Conservation (phyloP, 2,113 vertebrate genomes). For the Gobius niger region DNA sequence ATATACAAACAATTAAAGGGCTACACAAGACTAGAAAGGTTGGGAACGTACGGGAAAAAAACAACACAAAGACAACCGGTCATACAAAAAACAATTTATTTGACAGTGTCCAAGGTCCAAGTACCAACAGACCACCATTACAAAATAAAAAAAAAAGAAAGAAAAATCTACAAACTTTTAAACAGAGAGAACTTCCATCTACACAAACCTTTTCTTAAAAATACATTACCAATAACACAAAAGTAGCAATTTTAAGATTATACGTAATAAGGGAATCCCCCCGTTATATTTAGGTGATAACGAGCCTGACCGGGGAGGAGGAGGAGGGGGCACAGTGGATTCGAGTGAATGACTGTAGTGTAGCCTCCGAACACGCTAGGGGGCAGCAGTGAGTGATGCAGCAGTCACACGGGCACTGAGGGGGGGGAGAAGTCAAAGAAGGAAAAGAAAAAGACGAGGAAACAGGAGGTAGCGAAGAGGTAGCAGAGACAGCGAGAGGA, state of each 20-base stretch:
- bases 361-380: constrained; percentile 27
- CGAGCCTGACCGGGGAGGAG: constrained; percentile 45
- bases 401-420: constrained; percentile 67
- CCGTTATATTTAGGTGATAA: constrained; percentile 53
- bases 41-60: background rate
- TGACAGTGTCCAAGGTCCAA: constrained; percentile 76
- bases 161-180: constrained; percentile 75
- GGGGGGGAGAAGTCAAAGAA: background rate
- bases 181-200: constrained; percentile 70
- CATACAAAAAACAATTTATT: constrained; percentile 80
- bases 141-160: constrained; percentile 55
- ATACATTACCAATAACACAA: constrained; percentile 79
- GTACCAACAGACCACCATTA: constrained; percentile 73
- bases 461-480: constrained; percentile 62
- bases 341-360: constrained; percentile 30
- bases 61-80: constrained; percentile 7
- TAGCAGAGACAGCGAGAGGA: constrained; percentile 57
- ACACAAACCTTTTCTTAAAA: constrained; percentile 79
- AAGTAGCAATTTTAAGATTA: constrained; percentile 67
- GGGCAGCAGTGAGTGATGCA: constrained; percentile 59
- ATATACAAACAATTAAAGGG: too few species aligned
- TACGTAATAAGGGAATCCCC: constrained; percentile 45
- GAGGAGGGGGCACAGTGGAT: constrained; percentile 14
- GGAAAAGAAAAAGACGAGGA: constrained; percentile 14
- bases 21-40: background rate